Evolutionary conservation across 2,113 vertebrate genomes (phyloP), one percentile per base, ranked within the genome.

Genomic region (Zosterops pallidus): DNA sequence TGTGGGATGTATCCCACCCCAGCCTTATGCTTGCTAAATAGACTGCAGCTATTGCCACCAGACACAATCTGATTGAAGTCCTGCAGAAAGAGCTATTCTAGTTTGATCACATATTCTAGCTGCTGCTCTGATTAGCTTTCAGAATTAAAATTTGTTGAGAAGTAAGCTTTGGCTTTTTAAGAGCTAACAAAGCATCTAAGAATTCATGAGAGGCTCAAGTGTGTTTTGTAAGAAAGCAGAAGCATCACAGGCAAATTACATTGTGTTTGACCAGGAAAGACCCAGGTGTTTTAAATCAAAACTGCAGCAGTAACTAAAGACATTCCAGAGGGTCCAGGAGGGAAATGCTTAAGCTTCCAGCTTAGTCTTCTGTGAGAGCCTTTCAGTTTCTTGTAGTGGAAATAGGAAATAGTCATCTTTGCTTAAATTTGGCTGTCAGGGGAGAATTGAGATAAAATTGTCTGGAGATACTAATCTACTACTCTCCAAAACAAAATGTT

Each of bases 281-380:
- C 47, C 82, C 86, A 92, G 89, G 95, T 96, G 87, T 88, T 97
- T 88, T 88, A 69, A 94, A 90, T 96, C 95, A 96, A 91, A 93
- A 60, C 14, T 86, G 74, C 59, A 72, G 28, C 55, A 76, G 57
- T 70, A 94, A 85, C 0, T 2, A 53, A 53, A 89, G 84, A 70
- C 56, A 81, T 86, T 92, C 78, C 90, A 83, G 18, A 63, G 22
- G 39, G 37, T 60, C 82, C 70, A 47, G 24, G 63, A 83, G 63
- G 84, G 80, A 95, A 92, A 91, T 76, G 12, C 59, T 96, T 85
- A 95, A 90, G 65, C 79, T 93, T 92, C 57, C 64, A 91, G 26
- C 25, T 94, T 84, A 71, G 63, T 65, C 78, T 94, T 89, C 60
- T 84, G 68, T 88, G 85, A 83, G 52, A 95, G 75, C 29, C 17